phyloP scores from a whole-genome alignment of 2,113 vertebrate species.

The Delphinus delphis region DNA sequence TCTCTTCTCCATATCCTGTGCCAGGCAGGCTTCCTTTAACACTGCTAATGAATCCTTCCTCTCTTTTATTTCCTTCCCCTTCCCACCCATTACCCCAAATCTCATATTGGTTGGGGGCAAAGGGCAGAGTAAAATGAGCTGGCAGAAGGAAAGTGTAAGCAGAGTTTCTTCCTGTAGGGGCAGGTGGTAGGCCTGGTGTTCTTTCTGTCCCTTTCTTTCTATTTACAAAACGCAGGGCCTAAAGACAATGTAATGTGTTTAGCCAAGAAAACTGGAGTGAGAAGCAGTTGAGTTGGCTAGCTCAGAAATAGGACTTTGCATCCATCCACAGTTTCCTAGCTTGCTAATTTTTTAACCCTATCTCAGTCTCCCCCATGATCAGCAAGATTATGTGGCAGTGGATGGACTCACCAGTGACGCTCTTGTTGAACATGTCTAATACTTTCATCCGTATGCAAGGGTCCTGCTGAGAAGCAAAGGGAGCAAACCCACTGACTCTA shows the following conservation, averaged over 20 bases:
- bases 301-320: constrained; percentile 4
- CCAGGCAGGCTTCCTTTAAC: constrained; percentile 59
- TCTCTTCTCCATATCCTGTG: constrained; percentile 37
- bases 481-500: constrained; percentile 50
- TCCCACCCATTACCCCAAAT: constrained; percentile 4
- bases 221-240: background rate
- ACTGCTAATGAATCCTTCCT: constrained; percentile 32
- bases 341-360: constrained; percentile 7
- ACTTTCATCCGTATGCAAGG: background rate
- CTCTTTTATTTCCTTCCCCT: constrained; percentile 45
- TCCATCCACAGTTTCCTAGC: constrained; percentile 5
- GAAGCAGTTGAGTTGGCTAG: background rate
- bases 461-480: constrained; percentile 42
- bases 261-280: background rate
- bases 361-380: background rate
- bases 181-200: constrained; percentile 31
- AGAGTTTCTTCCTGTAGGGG: constrained; percentile 12
- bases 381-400: background rate
- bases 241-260: background rate
- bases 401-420: background rate
- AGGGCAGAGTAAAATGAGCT: background rate
- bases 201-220: background rate
- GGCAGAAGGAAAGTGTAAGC: background rate
- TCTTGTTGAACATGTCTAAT: background rate
- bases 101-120: background rate